These are phyloP conservation scores for Limnothrissa miodon DNA, from an alignment of 2,113 vertebrate genomes.

Conservation along the genomic window DNA sequence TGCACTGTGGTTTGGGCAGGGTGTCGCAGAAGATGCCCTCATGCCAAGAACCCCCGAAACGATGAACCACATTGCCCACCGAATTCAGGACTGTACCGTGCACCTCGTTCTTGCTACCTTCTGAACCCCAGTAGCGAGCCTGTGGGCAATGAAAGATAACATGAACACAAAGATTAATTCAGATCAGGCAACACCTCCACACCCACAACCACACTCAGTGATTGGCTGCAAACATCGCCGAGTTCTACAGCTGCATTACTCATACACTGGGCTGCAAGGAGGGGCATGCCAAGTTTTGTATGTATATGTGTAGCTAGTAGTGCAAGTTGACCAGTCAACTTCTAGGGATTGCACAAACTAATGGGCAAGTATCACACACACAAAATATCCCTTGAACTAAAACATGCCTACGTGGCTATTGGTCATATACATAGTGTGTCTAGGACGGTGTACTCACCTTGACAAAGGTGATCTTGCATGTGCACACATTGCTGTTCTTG, in stretches of 20 bases:
- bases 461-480: constrained; percentile 89
- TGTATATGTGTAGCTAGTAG: too few species aligned
- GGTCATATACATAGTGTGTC: neutral
- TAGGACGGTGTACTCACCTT: constrained; percentile 68
- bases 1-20: constrained; percentile 71
- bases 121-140: constrained; percentile 85
- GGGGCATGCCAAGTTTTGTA: too few species aligned
- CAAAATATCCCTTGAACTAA: neutral
- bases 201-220: too few species aligned
- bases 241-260: too few species aligned
- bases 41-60: constrained; percentile 87
- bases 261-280: too few species aligned
- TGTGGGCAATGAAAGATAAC: constrained; percentile 41
- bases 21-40: constrained; percentile 87
- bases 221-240: too few species aligned
- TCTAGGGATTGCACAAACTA: too few species aligned
- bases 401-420: neutral
- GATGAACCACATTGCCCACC: constrained; percentile 80
- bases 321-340: too few species aligned
- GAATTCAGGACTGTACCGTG: constrained; percentile 82
- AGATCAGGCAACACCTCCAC: neutral
- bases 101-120: constrained; percentile 80
- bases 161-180: neutral
- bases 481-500: constrained; percentile 74
- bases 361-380: neutral